Conservation (phyloP, 2,797 vertebrate species). For the Coccyzus lansbergi region DNA sequence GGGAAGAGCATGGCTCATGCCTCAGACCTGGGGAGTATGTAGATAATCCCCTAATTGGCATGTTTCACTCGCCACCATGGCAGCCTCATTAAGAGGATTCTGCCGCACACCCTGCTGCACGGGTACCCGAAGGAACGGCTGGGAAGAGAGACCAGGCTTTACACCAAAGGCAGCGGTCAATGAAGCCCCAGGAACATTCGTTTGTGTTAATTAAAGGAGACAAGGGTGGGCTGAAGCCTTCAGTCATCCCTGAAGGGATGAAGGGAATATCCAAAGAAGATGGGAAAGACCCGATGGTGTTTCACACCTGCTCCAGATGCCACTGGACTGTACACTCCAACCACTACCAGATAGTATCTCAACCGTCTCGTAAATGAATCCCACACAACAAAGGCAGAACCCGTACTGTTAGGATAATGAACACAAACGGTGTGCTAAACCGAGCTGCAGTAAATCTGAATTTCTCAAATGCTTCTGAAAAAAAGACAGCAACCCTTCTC, state of each 20-base stretch:
- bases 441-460: neutral
- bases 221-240: neutral
- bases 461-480: neutral
- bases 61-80: neutral
- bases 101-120: neutral
- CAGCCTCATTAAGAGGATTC: conserved; percentile 26
- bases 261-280: neutral
- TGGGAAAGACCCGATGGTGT: neutral
- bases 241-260: neutral
- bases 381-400: neutral
- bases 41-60: conserved; percentile 40
- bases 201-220: neutral
- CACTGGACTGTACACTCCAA: neutral
- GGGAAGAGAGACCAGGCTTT: neutral
- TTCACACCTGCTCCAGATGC: neutral
- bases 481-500: neutral
- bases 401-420: neutral
- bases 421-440: neutral
- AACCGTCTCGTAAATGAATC: neutral
- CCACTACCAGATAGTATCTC: neutral
- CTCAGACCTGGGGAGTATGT: neutral
- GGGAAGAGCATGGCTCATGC: neutral
- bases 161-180: neutral
- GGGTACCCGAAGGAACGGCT: neutral
- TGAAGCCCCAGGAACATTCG: neutral